Percentiles rank a stretch among this genome's conserved stretches.
phyloP scores from a whole-genome alignment of 2,797 vertebrate species.

The Sebastolobus altivelis region DNA sequence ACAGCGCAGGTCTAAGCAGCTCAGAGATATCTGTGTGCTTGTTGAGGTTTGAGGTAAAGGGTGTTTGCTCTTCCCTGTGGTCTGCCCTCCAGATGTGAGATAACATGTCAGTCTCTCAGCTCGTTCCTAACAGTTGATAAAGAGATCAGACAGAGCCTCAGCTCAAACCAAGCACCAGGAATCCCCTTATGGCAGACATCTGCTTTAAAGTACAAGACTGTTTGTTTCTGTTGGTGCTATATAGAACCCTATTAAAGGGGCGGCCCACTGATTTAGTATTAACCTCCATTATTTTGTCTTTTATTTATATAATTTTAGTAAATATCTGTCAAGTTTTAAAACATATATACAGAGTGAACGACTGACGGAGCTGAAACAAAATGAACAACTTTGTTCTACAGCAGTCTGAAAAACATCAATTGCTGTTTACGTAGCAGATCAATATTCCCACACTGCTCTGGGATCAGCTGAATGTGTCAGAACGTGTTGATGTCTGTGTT shows the following conservation, averaged over 20 bases:
- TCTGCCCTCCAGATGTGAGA: slow-evolving; percentile 66
- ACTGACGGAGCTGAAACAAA: no score
- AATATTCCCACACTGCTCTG: not conserved
- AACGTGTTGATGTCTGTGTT: not conserved
- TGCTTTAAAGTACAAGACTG: slow-evolving; percentile 1
- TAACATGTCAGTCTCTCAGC: slow-evolving; percentile 46
- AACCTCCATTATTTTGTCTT: not conserved
- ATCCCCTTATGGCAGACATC: slow-evolving; percentile 22
- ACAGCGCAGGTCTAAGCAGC: not conserved
- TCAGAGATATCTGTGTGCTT: not conserved
- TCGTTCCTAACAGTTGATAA: slow-evolving; percentile 65
- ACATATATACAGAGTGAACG: not conserved
- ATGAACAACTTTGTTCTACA: not conserved
- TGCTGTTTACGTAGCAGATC: not conserved
- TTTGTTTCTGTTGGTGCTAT: not conserved
- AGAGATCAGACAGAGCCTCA: slow-evolving; percentile 48
- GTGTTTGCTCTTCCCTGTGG: slow-evolving; percentile 43
- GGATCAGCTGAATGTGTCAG: not conserved
- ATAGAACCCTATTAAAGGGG: not conserved
- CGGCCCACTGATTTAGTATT: not conserved
- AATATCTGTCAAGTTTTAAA: not conserved
- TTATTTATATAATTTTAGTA: not conserved
- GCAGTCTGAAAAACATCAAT: not conserved
- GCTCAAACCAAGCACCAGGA: slow-evolving; percentile 25
- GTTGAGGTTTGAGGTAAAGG: slow-evolving; percentile 20